Base-by-base conservation (phyloP, 2,888 invertebrate genomes). In the Argyra leucocephala region DNA sequence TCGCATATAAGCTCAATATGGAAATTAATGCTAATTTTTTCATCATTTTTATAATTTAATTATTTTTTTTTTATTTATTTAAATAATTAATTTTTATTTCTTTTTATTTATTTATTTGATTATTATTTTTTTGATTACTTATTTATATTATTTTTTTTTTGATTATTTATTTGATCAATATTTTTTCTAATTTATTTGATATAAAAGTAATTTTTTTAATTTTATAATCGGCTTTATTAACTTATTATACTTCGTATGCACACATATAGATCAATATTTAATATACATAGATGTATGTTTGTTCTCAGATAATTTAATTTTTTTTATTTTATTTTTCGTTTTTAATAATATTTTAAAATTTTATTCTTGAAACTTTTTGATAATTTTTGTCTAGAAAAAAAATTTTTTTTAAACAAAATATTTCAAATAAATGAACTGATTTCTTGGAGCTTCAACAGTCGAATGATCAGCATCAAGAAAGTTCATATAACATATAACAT, bases 401-500 rank as follows among this genome's bases (percentile, higher is more conserved):
- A n/a, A n/a, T n/a, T n/a, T n/a, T n/a, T n/a, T n/a, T n/a, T n/a
- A n/a, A n/a, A n/a, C n/a, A n/a, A n/a, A n/a, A n/a, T n/a, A n/a
- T n/a, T n/a, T n/a, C n/a, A n/a, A 31, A 4, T 2, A 48, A 48
- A 48, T 18, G 18, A 48, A 48, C 48, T 48, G 18, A 48, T 18
- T 48, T 15, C 48, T 48, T 48, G 18, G 18, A 48, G 48, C 48
- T 48, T 48, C 48, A 48, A 48, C 48, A n/a, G 18, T 48, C 18
- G 48, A 48, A 48, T 48, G 48, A 48, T 48, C 48, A 48, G 48
- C 15, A 48, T 48, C 48, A 48, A 48, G 48, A 48, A 48, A 48
- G 18, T n/a, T 48, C 48, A 48, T 18, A 48, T 48, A 48, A n/a
- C 31, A 31, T 48, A 31, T 48, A 48, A n/a, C n/a, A n/a, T n/a